Conservation (phyloP, 2,113 vertebrate species). For the Sisor rabdophorus region DNA sequence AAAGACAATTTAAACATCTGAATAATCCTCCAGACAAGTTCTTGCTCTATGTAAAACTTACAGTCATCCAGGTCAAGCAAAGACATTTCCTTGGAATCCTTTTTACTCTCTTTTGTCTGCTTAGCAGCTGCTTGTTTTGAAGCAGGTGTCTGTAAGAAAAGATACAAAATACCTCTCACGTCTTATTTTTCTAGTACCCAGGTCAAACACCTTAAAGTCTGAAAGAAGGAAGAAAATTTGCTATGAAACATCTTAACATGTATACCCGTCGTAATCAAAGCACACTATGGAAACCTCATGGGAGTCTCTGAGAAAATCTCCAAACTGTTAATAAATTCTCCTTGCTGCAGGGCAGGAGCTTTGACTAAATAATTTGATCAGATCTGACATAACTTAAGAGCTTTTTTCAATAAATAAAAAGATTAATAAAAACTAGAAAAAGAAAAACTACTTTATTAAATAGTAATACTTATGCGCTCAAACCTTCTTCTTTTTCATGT, state of each 20-base stretch:
- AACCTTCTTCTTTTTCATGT: conserved; percentile 72
- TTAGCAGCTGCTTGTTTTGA: conserved; percentile 69
- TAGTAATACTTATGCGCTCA: conserved; percentile 23
- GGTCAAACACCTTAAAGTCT: neutral
- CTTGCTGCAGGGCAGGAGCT: neutral
- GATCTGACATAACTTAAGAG: neutral
- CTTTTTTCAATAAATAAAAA: neutral
- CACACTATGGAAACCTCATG: conserved; percentile 31
- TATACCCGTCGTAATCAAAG: conserved; percentile 1
- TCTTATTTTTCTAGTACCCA: neutral
- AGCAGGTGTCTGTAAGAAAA: conserved; percentile 48
- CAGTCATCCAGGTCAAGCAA: conserved; percentile 94
- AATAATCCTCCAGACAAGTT: neutral
- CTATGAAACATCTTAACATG: neutral
- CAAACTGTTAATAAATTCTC: conserved; percentile 9
- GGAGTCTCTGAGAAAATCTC: conserved; percentile 14
- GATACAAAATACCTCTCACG: neutral
- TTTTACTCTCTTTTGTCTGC: conserved; percentile 65
- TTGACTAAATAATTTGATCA: neutral
- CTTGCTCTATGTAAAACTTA: conserved; percentile 65
- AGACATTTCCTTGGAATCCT: conserved; percentile 85
- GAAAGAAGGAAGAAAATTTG: neutral
- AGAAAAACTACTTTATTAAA: neutral
- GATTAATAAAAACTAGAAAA: neutral
- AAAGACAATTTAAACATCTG: too few relatives aligned